Evolutionary conservation across 2,113 vertebrate genomes (phyloP).

Genomic region (Equus quagga): DNA sequence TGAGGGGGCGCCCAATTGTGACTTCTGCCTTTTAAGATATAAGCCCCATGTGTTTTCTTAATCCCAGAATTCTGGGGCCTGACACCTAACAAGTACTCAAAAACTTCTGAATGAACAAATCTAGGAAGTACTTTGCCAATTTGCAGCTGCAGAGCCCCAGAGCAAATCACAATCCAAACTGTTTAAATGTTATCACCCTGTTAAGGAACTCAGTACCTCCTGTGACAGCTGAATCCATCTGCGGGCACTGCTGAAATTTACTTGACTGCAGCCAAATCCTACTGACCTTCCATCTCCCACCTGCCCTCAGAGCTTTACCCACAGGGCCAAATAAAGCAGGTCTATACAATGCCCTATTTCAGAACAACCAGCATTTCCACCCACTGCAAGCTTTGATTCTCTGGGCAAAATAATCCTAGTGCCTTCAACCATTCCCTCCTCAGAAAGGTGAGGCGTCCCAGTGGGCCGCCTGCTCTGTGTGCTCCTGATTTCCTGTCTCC

Average conservation of each 20-base stretch:
- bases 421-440: slow-evolving; percentile 3
- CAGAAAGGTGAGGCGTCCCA: not conserved
- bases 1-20: not conserved
- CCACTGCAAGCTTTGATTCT: not conserved
- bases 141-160: not conserved
- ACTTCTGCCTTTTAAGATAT: not conserved
- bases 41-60: not conserved
- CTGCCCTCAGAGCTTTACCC: not conserved
- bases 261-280: not conserved
- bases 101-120: not conserved
- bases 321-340: not conserved
- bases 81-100: not conserved
- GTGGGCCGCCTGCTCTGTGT: not conserved
- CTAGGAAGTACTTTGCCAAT: not conserved
- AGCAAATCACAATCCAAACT: not conserved
- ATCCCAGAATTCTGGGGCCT: not conserved
- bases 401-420: not conserved
- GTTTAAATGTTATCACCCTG: not conserved
- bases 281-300: not conserved
- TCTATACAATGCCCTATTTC: slow-evolving; percentile 23
- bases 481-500: slow-evolving; percentile 11
- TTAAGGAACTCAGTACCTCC: not conserved
- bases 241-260: not conserved
- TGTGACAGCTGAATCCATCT: not conserved
- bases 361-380: slow-evolving; percentile 3